Percentiles rank a stretch among this genome's conserved stretches.
These are phyloP conservation scores for Chorisops tibialis DNA, from an alignment of 2,888 invertebrate species.

Conservation along the genomic window DNA sequence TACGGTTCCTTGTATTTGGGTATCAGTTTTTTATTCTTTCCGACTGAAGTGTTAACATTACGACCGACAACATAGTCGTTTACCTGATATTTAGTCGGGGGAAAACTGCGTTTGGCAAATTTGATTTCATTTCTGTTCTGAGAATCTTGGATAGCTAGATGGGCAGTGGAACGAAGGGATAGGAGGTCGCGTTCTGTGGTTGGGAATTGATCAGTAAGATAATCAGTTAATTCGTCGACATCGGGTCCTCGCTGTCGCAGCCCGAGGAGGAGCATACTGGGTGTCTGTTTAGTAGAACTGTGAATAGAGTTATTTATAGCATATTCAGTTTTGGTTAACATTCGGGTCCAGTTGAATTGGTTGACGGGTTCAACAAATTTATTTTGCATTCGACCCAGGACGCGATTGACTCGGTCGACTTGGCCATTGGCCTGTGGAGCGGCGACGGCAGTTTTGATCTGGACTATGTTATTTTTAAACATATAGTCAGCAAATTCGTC, in stretches of 20 bases:
- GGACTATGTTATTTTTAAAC: constrained; percentile 21
- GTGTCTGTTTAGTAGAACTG: background rate
- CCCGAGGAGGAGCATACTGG: too few relatives aligned
- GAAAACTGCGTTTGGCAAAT: constrained; percentile 38
- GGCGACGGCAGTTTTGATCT: constrained; percentile 14
- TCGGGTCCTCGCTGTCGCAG: background rate
- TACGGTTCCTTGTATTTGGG: constrained; percentile 37
- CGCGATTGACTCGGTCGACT: constrained; percentile 15
- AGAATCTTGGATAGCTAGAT: constrained; percentile 13
- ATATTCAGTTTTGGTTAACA: constrained; percentile 16
- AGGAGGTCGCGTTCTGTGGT: constrained; percentile 15
- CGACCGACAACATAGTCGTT: constrained; percentile 35
- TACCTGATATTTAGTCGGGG: constrained; percentile 28
- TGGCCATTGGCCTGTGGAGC: constrained; percentile 28
- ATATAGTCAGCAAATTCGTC: constrained; percentile 20
- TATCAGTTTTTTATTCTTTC: constrained; percentile 35
- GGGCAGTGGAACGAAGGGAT: constrained; percentile 33
- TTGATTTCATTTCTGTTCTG: constrained; percentile 35
- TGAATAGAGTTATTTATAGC: constrained; percentile 11
- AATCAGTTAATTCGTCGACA: too few relatives aligned
- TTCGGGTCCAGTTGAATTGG: constrained; percentile 21
- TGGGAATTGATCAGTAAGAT: too few relatives aligned
- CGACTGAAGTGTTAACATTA: constrained; percentile 33
- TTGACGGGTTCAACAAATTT: constrained; percentile 24
- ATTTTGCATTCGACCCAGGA: constrained; percentile 20